Evolutionary conservation across 1,140 invertebrate genomes (phyloP).

Genomic region (Apocrypta bakeri): DNA sequence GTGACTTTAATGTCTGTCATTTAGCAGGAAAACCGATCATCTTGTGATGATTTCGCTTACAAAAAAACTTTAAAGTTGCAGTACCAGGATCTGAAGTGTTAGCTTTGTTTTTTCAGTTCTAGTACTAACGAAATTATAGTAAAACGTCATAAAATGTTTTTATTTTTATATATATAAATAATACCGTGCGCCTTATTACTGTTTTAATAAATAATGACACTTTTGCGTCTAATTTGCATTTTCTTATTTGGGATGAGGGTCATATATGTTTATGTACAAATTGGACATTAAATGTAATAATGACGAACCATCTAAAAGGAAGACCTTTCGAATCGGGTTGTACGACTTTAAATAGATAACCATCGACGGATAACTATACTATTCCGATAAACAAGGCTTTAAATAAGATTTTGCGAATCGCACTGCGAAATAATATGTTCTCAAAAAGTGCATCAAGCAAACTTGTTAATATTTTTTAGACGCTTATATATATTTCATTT

Average conservation of each 20-base stretch:
- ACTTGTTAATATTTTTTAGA: slow-evolving; percentile 12
- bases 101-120: background rate
- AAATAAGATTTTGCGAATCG: background rate
- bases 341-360: slow-evolving; percentile 1
- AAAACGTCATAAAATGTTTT: background rate
- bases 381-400: background rate
- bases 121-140: background rate
- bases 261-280: slow-evolving; percentile 32
- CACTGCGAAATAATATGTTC: no score
- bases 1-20: background rate
- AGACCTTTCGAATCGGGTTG: slow-evolving; percentile 10
- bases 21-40: background rate
- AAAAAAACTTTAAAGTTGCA: no score
- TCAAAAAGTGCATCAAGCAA: background rate
- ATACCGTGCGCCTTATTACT: slow-evolving; percentile 44
- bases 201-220: slow-evolving; percentile 61
- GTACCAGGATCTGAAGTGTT: background rate
- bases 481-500: no score
- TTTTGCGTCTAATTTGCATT: slow-evolving; percentile 31
- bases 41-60: background rate
- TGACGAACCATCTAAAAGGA: slow-evolving; percentile 4
- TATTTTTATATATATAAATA: slow-evolving; percentile 51
- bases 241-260: background rate
- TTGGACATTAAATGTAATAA: slow-evolving; percentile 25
- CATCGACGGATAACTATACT: background rate